A percentile compares a stretch with the other conserved stretches of the same genome.
These are phyloP conservation scores for Uria lomvia DNA, from an alignment of 2,113 vertebrate species.

Conservation along the genomic window DNA sequence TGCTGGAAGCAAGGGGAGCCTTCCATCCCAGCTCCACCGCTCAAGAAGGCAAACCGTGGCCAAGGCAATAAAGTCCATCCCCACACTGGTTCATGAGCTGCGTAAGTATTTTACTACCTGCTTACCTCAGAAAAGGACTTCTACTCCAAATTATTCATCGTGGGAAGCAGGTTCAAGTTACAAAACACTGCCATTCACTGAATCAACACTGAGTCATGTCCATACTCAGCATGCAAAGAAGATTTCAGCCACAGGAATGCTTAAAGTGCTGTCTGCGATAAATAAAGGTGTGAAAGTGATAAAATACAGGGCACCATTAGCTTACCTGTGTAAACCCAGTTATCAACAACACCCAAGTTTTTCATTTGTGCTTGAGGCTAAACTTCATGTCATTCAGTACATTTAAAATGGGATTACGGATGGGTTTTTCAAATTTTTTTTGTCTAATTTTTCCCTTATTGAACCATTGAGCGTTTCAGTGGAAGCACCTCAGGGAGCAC, in stretches of 20 bases:
- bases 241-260: not conserved
- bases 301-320: not conserved
- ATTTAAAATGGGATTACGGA: not conserved
- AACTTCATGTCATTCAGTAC: not conserved
- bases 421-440: not conserved
- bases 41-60: fast-evolving
- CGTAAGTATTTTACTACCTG: not conserved
- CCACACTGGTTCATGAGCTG: not conserved
- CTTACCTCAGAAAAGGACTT: not conserved
- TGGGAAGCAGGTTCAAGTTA: not conserved
- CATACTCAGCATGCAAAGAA: not conserved
- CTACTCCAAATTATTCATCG: not conserved
- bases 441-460: not conserved
- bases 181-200: not conserved
- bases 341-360: not conserved
- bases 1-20: not conserved
- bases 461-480: not conserved
- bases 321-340: not conserved
- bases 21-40: not conserved
- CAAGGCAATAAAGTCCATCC: not conserved
- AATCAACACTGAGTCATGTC: not conserved
- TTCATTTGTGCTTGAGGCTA: not conserved
- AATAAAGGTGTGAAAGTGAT: not conserved
- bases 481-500: not conserved
- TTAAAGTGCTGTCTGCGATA: not conserved